These are phyloP conservation scores for Sesamia nonagrioides DNA, from an alignment of 1,140 invertebrate species.

Conservation along the genomic window DNA sequence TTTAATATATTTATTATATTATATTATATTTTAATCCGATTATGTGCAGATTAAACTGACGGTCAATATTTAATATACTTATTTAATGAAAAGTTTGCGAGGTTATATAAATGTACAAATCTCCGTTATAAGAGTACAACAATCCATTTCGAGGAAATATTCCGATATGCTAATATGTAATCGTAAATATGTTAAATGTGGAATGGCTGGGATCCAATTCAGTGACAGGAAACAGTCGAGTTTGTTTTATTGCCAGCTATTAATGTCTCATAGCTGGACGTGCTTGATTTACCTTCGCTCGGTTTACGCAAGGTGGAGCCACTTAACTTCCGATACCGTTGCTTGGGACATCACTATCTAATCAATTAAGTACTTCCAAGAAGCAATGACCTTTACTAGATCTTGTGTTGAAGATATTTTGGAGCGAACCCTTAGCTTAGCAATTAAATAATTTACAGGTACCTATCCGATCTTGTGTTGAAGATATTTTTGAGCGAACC, in stretches of 20 bases:
- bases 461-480: constrained; percentile 31
- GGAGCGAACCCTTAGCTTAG: not conserved
- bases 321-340: constrained; percentile 59
- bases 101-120: not conserved
- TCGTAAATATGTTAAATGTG: constrained; percentile 61
- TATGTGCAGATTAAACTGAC: too few relatives aligned
- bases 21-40: too few relatives aligned
- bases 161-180: constrained; percentile 51
- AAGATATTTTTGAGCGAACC: constrained; percentile 33
- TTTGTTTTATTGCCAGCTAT: constrained; percentile 78
- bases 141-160: constrained; percentile 20
- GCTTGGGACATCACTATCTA: constrained; percentile 43
- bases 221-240: constrained; percentile 73
- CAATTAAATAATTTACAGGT: constrained; percentile 19
- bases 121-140: not conserved
- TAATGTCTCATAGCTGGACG: constrained; percentile 71
- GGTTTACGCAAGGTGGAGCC: constrained; percentile 58
- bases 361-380: constrained; percentile 42
- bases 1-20: too few relatives aligned
- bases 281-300: constrained; percentile 68
- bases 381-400: constrained; percentile 28
- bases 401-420: constrained; percentile 47
- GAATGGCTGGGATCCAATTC: constrained; percentile 65
- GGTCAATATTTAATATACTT: not conserved
- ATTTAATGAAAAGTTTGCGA: not conserved